Percentiles rank a stretch among this genome's conserved stretches.
Evolutionary conservation across 2,888 invertebrate species (phyloP).

Genomic region (Anaspis maculata): DNA sequence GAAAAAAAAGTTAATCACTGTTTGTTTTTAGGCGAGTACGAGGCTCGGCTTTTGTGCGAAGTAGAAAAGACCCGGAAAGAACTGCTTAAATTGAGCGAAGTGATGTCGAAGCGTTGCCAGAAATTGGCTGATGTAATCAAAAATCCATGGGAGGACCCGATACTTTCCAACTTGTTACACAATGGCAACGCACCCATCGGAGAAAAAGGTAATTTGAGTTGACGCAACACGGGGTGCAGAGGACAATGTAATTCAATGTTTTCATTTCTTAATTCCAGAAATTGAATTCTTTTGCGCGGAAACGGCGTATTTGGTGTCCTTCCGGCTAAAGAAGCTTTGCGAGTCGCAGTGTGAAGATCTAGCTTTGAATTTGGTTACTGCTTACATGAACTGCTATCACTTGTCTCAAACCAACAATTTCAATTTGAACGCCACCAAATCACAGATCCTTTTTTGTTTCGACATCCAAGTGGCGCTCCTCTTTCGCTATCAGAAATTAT

Average conservation of each 20-base stretch:
- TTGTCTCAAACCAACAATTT: conserved; percentile 32
- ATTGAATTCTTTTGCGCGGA: conserved; percentile 50
- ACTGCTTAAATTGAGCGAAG: conserved; percentile 30
- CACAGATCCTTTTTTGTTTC: conserved; percentile 50
- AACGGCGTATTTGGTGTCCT: conserved; percentile 49
- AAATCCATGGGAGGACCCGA: conserved; percentile 38
- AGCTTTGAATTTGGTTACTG: conserved; percentile 50
- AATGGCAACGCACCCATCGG: conserved; percentile 32
- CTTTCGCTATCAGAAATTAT: conserved; percentile 48
- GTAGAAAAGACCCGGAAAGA: conserved; percentile 34
- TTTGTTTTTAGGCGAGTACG: conserved; percentile 21
- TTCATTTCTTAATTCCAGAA: conserved; percentile 30
- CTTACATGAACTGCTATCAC: conserved; percentile 39
- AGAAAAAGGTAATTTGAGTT: conserved; percentile 35
- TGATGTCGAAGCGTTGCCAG: conserved; percentile 34
- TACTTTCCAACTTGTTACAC: conserved; percentile 32
- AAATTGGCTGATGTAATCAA: conserved; percentile 37
- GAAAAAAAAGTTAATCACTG: too few species aligned
- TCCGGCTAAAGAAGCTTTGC: conserved; percentile 52
- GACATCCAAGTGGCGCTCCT: conserved; percentile 53
- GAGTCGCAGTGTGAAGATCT: conserved; percentile 55
- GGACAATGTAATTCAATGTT: neutral
- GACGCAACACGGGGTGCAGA: neutral
- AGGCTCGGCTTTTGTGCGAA: conserved; percentile 23
- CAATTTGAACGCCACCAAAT: conserved; percentile 37